Evolutionary conservation across 2,113 vertebrate genomes (phyloP).

Genomic region (Lampris incognitus): DNA sequence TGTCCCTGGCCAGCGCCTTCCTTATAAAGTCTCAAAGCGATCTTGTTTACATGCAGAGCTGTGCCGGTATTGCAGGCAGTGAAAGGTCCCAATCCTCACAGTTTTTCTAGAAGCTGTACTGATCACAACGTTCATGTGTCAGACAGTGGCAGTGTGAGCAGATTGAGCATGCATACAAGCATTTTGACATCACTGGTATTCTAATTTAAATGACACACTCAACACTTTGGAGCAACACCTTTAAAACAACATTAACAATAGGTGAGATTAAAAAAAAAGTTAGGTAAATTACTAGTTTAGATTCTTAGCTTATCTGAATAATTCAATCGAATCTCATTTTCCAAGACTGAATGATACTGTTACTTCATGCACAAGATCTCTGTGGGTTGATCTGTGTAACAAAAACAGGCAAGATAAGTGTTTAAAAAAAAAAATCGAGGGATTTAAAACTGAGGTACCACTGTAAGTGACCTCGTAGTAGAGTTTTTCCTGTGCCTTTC

Average conservation of each 20-base stretch:
- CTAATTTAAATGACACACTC: constrained; percentile 21
- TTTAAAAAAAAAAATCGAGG: constrained; percentile 16
- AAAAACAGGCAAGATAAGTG: constrained; percentile 13
- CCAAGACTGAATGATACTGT: neutral
- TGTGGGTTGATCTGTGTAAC: neutral
- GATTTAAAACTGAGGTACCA: neutral
- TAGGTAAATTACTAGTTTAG: constrained; percentile 2
- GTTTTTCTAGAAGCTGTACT: constrained; percentile 30
- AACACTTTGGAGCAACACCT: constrained; percentile 8
- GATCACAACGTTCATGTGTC: constrained; percentile 58
- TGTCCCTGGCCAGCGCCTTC: constrained; percentile 34
- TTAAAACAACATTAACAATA: neutral
- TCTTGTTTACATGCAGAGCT: constrained; percentile 55
- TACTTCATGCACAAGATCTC: neutral
- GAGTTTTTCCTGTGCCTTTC: neutral
- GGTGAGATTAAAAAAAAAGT: constrained; percentile 23
- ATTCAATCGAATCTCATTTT: neutral
- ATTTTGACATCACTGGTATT: constrained; percentile 25
- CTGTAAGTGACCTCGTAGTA: neutral
- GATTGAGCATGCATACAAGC: constrained; percentile 22
- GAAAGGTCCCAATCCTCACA: constrained; percentile 28
- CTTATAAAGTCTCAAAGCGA: constrained; percentile 56
- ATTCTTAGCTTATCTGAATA: neutral
- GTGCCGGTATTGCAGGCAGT: constrained; percentile 26
- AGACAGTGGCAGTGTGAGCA: constrained; percentile 30